Evolutionary conservation across 1,140 invertebrate species (phyloP).

Genomic region (Aphis craccivora): DNA sequence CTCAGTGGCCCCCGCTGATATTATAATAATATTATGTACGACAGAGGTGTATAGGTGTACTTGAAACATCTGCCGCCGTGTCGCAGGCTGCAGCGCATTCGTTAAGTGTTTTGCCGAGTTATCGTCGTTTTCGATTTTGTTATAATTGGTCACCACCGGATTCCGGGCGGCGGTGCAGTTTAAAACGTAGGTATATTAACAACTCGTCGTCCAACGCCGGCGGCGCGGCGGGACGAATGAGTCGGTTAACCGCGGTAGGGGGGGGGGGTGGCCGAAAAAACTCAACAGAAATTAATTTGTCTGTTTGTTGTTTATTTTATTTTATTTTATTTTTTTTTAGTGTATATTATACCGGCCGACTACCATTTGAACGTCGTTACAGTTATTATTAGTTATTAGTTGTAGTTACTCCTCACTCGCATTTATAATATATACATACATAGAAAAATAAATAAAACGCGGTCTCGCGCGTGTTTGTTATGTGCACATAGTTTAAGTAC

Average conservation of each 20-base stretch:
- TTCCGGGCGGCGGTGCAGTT: neutral
- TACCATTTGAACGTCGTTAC: neutral
- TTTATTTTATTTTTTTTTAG: neutral
- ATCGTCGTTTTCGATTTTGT: conserved; percentile 6
- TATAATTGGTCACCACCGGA: conserved; percentile 15
- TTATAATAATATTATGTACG: neutral
- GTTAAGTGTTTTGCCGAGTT: conserved; percentile 27
- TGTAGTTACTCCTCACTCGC: neutral
- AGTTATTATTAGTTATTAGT: conserved; percentile 18
- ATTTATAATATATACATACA: neutral
- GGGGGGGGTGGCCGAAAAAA: neutral
- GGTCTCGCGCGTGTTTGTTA: no score
- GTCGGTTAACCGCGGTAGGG: neutral
- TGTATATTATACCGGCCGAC: neutral
- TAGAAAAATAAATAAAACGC: neutral
- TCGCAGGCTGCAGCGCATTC: neutral
- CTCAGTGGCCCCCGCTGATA: neutral
- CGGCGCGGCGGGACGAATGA: neutral
- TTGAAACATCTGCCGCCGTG: conserved; percentile 21
- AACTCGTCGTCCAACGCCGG: neutral
- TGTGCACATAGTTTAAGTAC: neutral
- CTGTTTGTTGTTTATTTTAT: neutral
- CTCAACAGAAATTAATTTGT: conserved; percentile 29
- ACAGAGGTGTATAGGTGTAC: neutral
- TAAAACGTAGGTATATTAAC: neutral